These are phyloP conservation scores for Loris lydekkerianus DNA, from an alignment of 2,797 vertebrate species.

Conservation along the genomic window DNA sequence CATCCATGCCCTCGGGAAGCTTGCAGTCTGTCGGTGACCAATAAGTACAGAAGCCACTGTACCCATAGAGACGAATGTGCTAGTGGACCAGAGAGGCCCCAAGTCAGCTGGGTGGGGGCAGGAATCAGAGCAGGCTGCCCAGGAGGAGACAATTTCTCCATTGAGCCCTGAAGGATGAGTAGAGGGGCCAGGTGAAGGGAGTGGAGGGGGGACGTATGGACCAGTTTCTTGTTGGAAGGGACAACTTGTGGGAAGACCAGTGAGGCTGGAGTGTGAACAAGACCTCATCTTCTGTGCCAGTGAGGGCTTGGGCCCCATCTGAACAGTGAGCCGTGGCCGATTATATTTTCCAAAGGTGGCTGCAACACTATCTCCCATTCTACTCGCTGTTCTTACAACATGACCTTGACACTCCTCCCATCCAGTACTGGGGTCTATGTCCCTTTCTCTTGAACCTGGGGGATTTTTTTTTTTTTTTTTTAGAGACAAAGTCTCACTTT, in stretches of 20 bases:
- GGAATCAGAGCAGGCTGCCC: background rate
- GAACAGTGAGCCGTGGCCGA: rapidly evolving
- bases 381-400: background rate
- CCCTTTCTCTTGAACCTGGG: background rate
- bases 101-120: background rate
- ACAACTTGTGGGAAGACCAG: background rate
- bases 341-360: background rate
- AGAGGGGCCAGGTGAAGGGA: background rate
- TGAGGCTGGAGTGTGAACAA: rapidly evolving
- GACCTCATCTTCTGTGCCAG: rapidly evolving
- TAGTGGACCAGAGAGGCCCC: background rate
- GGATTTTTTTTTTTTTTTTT: too few relatives aligned
- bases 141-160: background rate
- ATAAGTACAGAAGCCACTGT: background rate
- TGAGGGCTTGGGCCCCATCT: too few relatives aligned
- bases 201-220: background rate
- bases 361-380: rapidly evolving
- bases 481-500: too few relatives aligned
- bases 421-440: background rate
- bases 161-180: background rate
- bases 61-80: background rate
- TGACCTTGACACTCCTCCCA: background rate
- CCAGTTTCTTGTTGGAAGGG: background rate
- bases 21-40: background rate
- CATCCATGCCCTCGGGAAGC: background rate